Percentiles rank a stretch among this genome's conserved stretches.
These are phyloP conservation scores for Morpho achilles DNA, from an alignment of 2,888 invertebrate species.

Conservation along the genomic window DNA sequence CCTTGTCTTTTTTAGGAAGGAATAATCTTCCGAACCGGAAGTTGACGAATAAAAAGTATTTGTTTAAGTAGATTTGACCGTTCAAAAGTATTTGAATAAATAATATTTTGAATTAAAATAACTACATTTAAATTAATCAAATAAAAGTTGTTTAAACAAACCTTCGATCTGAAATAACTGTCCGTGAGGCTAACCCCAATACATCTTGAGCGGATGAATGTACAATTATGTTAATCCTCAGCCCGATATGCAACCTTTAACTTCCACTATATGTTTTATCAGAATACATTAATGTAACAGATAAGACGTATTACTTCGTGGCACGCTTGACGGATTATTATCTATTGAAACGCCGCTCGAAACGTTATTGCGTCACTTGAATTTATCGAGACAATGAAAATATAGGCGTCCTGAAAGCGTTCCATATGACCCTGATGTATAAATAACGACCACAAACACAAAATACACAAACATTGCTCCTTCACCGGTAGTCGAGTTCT, in stretches of 20 bases:
- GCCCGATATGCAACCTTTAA: slow-evolving; percentile 49
- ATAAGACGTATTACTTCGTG: slow-evolving; percentile 35
- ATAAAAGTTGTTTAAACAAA: slow-evolving; percentile 29
- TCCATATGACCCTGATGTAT: too few species aligned
- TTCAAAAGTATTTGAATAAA: too few species aligned
- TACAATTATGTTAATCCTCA: slow-evolving; percentile 37
- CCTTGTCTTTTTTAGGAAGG: too few species aligned
- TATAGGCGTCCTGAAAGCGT: too few species aligned
- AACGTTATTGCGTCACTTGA: slow-evolving; percentile 17
- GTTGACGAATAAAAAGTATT: too few species aligned
- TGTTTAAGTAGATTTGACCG: too few species aligned
- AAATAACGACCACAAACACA: too few species aligned
- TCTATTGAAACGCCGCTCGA: slow-evolving; percentile 24
- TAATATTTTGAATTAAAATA: too few species aligned
- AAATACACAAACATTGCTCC: too few species aligned
- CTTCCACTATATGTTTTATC: slow-evolving; percentile 45
- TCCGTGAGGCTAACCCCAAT: slow-evolving; percentile 26
- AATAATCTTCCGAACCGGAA: too few species aligned
- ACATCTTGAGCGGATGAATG: slow-evolving; percentile 42
- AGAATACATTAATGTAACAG: slow-evolving; percentile 51
- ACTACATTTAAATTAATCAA: background rate
- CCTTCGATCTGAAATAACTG: slow-evolving; percentile 27
- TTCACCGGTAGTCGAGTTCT: too few species aligned
- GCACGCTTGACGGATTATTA: slow-evolving; percentile 29
- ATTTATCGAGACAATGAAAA: too few species aligned